These are phyloP conservation scores for Psittacula cyanocephala DNA, from an alignment of 2,113 vertebrate genomes.

Conservation along the genomic window DNA sequence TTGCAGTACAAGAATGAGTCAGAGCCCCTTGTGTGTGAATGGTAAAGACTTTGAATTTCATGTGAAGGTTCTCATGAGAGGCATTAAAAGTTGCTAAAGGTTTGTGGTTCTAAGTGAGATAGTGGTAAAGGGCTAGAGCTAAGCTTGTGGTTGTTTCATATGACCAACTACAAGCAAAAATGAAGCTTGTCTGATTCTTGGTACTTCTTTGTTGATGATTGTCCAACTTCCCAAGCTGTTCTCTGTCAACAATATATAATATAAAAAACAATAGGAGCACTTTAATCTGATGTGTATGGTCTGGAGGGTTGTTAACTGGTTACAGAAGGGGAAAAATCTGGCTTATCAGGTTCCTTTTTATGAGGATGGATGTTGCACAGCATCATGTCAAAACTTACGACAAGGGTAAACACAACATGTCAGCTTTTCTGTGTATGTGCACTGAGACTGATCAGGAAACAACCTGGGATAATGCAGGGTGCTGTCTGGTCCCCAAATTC, in stretches of 20 bases:
- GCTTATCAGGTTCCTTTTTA: neutral
- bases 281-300: neutral
- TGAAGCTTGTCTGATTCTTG: neutral
- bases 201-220: neutral
- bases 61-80: neutral
- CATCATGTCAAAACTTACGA: neutral
- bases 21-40: neutral
- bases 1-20: neutral
- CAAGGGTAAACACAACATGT: neutral
- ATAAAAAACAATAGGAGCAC: neutral
- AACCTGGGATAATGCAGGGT: neutral
- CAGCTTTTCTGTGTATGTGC: neutral
- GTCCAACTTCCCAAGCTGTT: neutral
- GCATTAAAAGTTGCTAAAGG: neutral
- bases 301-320: neutral
- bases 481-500: neutral
- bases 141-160: neutral
- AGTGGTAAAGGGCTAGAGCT: neutral
- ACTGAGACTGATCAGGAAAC: neutral
- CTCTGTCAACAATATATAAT: neutral
- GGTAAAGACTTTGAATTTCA: neutral
- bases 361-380: neutral
- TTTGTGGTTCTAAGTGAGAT: neutral
- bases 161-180: neutral
- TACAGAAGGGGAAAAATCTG: neutral